Evolutionary conservation across 2,888 invertebrate genomes (phyloP).

Genomic region (Dastarcus helophoroides): DNA sequence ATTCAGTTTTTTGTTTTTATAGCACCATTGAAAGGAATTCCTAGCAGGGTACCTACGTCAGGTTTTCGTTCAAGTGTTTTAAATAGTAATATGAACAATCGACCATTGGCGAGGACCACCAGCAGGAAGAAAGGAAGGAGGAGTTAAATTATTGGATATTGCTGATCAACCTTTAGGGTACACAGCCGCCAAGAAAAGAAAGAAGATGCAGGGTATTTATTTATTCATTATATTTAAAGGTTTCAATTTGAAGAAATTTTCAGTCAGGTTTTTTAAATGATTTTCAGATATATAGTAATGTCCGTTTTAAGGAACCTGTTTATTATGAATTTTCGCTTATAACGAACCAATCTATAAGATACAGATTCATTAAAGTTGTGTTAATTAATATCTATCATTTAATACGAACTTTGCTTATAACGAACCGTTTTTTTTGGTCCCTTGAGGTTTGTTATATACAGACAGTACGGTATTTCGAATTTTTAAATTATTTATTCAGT

Average conservation of each 20-base stretch:
- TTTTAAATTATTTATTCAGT: no score
- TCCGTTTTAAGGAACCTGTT: no score
- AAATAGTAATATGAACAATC: constrained; percentile 38
- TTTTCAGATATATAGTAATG: no score
- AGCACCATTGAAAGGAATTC: constrained; percentile 89
- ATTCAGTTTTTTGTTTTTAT: constrained; percentile 17
- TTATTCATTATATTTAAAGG: background rate
- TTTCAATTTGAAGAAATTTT: background rate
- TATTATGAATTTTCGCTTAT: no score
- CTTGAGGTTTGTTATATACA: no score
- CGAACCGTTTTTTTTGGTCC: no score
- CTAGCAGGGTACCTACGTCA: constrained; percentile 62
- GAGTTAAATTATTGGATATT: constrained; percentile 89
- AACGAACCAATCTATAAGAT: no score
- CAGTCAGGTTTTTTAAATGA: no score
- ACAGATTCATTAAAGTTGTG: no score
- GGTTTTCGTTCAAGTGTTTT: constrained; percentile 49
- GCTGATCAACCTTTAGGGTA: constrained; percentile 82
- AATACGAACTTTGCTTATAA: no score
- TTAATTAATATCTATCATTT: no score
- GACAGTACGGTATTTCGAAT: no score
- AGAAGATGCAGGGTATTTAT: constrained; percentile 66
- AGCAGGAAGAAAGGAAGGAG: constrained; percentile 72
- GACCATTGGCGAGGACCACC: constrained; percentile 50
- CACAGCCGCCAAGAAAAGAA: constrained; percentile 76